These are phyloP conservation scores for Argyresthia goedartella DNA, from an alignment of 2,888 invertebrate species.

Conservation along the genomic window DNA sequence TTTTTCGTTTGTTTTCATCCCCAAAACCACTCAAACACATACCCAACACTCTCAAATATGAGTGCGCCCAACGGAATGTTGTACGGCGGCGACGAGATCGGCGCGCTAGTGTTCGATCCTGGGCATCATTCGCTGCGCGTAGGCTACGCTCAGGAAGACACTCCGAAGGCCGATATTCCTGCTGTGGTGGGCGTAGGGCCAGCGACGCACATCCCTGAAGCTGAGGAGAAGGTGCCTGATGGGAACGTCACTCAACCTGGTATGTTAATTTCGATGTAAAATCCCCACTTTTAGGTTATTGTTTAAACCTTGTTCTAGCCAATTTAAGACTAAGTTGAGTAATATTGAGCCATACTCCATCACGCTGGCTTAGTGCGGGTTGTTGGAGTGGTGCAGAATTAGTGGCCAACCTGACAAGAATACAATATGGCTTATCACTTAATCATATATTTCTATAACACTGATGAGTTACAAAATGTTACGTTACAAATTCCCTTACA, in stretches of 20 bases:
- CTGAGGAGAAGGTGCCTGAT: conserved; percentile 82
- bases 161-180: conserved; percentile 98
- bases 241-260: conserved; percentile 75
- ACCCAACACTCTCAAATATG: conserved; percentile 24
- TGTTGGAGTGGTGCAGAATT: no score
- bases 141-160: conserved; percentile 97
- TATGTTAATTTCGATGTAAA: conserved; percentile 18
- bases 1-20: not conserved
- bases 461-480: no score
- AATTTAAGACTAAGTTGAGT: no score
- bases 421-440: no score
- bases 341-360: no score
- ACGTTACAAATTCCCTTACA: no score
- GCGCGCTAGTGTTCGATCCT: conserved; percentile 97
- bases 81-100: conserved; percentile 98
- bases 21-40: not conserved
- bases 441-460: no score
- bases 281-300: not conserved
- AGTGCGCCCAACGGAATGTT: conserved; percentile 77
- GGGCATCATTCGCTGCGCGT: conserved; percentile 83
- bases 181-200: conserved; percentile 91
- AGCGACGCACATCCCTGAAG: conserved; percentile 75
- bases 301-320: not conserved
- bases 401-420: no score
- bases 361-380: no score